Base-by-base conservation (phyloP, 1,140 invertebrate species). In the Nasonia giraulti region DNA sequence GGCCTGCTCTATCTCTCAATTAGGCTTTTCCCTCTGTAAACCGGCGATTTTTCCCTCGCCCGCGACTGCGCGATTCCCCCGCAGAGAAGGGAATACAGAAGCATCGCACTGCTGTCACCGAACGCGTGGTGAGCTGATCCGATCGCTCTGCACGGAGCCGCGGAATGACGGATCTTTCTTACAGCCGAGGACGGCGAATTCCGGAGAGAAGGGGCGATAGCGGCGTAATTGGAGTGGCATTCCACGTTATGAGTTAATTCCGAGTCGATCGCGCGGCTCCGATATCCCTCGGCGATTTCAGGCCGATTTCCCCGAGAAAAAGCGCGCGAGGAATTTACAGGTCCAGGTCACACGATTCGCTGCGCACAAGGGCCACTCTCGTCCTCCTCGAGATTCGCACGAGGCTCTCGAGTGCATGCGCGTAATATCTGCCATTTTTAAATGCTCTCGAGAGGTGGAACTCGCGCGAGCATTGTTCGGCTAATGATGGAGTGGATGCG, bases 191-290 rank as follows among this genome's bases (percentile, higher is more conserved):
- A 20, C 55, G 76, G 86, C 82, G 87, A 88, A 91, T 90, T 87
- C 88, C 23, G 66, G 17, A 10, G 23, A 0, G 23, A 5, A 71
- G 2, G 8, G 27, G 1, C 27, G 87, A 85, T 86, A 82, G 80
- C 86, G 71, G 87, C 87, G 88, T 92, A 92, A 92, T 92, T 92
- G 91, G 90, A 87, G 85, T 88, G 88, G 89, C 91, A 92, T 92
- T 91, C 91, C 90, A 89, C 85, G 88, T 92, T 91, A 92, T 91
- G 90, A 92, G 91, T 92, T 92, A 91, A 92, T 92, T 90, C 89
- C 87, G 82, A 83, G 86, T 85, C 66, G 79, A 87, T 87, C 87
- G 83, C 44, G 37, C 85, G 83, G 75, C 76, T 68, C 77, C 27
- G 80, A 83, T 82, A 85, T 69, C 12, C 20, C 33, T 33, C 1